Conservation (phyloP, 2,888 invertebrate species). For the Drosophila demipolita region DNA sequence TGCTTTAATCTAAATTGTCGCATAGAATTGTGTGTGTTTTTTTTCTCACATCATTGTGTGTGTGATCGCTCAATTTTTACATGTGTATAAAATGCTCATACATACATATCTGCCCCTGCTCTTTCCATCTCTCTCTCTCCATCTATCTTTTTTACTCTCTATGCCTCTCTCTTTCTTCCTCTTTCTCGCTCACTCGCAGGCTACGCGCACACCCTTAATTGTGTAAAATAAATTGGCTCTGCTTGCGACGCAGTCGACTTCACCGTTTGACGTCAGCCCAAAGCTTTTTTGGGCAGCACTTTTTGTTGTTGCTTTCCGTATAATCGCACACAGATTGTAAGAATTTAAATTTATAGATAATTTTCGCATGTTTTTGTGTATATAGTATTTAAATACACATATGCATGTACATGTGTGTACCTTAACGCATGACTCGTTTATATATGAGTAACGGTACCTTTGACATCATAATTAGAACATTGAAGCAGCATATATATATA, state of each 20-base stretch:
- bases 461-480: slow-evolving; percentile 31
- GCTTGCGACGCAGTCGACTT: slow-evolving; percentile 54
- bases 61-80: slow-evolving; percentile 69
- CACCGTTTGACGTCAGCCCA: slow-evolving; percentile 76
- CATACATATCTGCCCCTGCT: slow-evolving; percentile 14
- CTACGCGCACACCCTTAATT: slow-evolving; percentile 78
- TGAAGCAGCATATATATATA: background rate
- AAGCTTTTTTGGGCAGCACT: slow-evolving; percentile 77
- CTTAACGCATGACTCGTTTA: slow-evolving; percentile 77
- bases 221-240: slow-evolving; percentile 81
- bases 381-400: slow-evolving; percentile 29
- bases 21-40: slow-evolving; percentile 65
- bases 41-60: slow-evolving; percentile 41
- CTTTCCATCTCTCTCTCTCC: slow-evolving; percentile 7
- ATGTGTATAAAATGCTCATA: slow-evolving; percentile 37
- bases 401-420: slow-evolving; percentile 16
- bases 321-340: slow-evolving; percentile 81
- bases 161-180: slow-evolving; percentile 1
- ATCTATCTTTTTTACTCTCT: slow-evolving; percentile 4
- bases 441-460: slow-evolving; percentile 38
- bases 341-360: slow-evolving; percentile 82
- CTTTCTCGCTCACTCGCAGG: slow-evolving; percentile 12
- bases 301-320: slow-evolving; percentile 47
- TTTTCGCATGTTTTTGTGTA: slow-evolving; percentile 71
- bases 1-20: slow-evolving; percentile 81